A percentile compares a stretch with the other conserved stretches of the same genome.
Conservation (phyloP, 2,888 invertebrate species). For the Chaitophorus viminalis region DNA sequence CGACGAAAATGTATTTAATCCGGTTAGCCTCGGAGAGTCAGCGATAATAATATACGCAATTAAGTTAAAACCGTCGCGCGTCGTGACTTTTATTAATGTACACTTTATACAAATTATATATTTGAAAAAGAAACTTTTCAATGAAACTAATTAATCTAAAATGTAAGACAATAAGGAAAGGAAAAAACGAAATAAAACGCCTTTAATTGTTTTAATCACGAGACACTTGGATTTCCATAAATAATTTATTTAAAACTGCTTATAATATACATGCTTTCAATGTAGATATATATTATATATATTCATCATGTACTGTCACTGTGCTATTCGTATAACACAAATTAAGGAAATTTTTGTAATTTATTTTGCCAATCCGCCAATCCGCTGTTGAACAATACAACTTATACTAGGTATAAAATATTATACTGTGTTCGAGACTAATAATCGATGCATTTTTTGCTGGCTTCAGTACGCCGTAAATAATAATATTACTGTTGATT, state of each 20-base stretch:
- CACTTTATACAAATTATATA: neutral
- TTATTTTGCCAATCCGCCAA: too few relatives aligned
- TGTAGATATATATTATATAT: neutral
- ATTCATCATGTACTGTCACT: too few relatives aligned
- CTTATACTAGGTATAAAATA: too few relatives aligned
- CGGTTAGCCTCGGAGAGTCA: too few relatives aligned
- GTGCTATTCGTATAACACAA: too few relatives aligned
- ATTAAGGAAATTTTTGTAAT: too few relatives aligned
- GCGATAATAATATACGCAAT: neutral
- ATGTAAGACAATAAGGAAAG: neutral
- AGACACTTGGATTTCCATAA: conserved; percentile 7
- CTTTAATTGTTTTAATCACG: neutral
- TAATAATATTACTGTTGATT: neutral
- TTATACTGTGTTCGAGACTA: too few relatives aligned
- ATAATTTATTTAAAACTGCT: neutral
- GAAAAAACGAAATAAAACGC: neutral
- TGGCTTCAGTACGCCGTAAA: too few relatives aligned
- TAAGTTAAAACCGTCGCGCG: neutral
- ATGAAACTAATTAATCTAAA: neutral
- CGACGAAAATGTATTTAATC: too few relatives aligned
- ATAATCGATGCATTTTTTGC: too few relatives aligned
- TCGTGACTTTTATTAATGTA: neutral
- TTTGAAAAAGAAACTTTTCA: conserved; percentile 1
- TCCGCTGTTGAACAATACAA: too few relatives aligned
- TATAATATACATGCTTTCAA: neutral